phyloP scores from a whole-genome alignment of 2,797 vertebrate species.

The Anabas testudineus region DNA sequence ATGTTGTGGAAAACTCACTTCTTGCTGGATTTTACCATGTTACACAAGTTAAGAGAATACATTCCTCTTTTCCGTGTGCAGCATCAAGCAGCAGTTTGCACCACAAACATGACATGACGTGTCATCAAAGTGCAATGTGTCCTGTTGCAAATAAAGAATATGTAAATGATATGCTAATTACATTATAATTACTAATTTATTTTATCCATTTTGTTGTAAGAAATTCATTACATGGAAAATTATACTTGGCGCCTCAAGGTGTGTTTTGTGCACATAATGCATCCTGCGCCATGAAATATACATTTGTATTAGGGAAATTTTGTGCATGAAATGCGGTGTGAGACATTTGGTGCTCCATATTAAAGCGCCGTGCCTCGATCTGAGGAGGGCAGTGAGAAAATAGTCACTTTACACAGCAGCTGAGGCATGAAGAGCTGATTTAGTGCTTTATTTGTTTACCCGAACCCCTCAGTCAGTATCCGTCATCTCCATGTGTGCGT shows the following conservation, averaged over 20 bases:
- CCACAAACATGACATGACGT: constrained; percentile 11
- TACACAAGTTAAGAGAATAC: background rate
- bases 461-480: background rate
- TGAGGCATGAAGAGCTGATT: background rate
- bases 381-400: background rate
- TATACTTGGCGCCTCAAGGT: constrained; percentile 52
- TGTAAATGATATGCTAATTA: constrained; percentile 71
- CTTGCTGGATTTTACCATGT: too few species aligned
- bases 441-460: constrained; percentile 10
- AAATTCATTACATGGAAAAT: constrained; percentile 50
- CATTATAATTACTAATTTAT: constrained; percentile 45
- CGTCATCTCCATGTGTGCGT: constrained; percentile 6
- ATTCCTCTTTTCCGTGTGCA: background rate
- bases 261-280: constrained; percentile 58
- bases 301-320: constrained; percentile 33
- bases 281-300: constrained; percentile 65
- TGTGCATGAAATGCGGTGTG: constrained; percentile 31
- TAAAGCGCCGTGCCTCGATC: constrained; percentile 6
- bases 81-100: background rate
- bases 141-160: constrained; percentile 58
- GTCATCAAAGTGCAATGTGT: constrained; percentile 39
- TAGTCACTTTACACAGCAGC: background rate
- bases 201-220: constrained; percentile 52
- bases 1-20: too few species aligned
- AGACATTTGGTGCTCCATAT: constrained; percentile 38